Conservation (phyloP, 2,113 vertebrate species). For the Tenrec ecaudatus region DNA sequence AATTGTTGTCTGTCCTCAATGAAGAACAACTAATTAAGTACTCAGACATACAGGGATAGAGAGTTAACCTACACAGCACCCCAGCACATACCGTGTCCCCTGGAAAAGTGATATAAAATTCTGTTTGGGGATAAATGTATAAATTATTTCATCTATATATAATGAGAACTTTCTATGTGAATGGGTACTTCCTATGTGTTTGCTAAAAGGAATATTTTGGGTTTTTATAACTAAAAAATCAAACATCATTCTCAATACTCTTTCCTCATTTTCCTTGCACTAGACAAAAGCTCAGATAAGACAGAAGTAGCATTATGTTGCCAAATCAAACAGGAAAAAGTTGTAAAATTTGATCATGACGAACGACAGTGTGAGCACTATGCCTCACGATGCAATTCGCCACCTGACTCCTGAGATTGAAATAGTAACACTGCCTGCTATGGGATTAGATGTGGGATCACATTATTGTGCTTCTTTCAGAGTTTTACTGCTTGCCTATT, state of each 20-base stretch:
- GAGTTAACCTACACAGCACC: background rate
- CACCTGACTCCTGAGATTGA: too few relatives aligned
- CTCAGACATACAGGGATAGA: constrained; percentile 1
- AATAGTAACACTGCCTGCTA: too few relatives aligned
- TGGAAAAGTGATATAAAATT: background rate
- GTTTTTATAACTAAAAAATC: background rate
- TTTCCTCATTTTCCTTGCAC: accelerated
- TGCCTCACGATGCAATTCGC: background rate
- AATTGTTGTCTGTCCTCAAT: background rate
- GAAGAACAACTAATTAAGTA: background rate
- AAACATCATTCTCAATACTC: too few relatives aligned
- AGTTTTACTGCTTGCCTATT: background rate
- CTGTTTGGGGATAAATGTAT: background rate
- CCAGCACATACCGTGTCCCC: too few relatives aligned
- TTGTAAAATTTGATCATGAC: background rate
- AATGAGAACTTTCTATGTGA: background rate
- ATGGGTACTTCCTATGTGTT: background rate
- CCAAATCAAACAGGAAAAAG: background rate
- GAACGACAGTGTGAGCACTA: background rate
- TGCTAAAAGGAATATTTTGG: background rate
- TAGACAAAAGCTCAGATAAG: background rate
- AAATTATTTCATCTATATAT: too few relatives aligned
- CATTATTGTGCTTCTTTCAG: background rate
- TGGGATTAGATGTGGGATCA: background rate
- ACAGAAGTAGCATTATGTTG: too few relatives aligned